Evolutionary conservation across 2,888 invertebrate species (phyloP).

Genomic region (Philhelius pedissequus): DNA sequence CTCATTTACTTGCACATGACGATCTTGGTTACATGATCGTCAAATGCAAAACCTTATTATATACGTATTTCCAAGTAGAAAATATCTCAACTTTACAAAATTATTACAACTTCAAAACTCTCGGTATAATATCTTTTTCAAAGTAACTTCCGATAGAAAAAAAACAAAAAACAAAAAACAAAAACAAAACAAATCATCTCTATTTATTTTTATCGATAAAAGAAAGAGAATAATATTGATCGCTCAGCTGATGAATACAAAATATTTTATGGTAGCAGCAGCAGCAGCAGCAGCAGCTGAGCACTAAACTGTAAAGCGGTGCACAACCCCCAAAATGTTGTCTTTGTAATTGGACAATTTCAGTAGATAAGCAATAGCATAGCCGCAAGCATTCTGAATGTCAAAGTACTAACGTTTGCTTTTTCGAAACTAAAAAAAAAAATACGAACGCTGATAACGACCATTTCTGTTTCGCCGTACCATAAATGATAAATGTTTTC

Average conservation of each 20-base stretch:
- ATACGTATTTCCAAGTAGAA: too few species aligned
- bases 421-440: conserved; percentile 31
- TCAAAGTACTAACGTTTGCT: conserved; percentile 38
- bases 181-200: neutral
- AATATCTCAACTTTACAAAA: neutral
- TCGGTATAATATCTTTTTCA: too few species aligned
- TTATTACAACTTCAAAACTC: too few species aligned
- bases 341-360: conserved; percentile 4
- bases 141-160: neutral
- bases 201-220: conserved; percentile 56
- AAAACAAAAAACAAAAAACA: neutral
- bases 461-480: neutral
- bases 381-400: conserved; percentile 54
- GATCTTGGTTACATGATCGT: too few species aligned
- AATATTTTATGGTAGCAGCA: conserved; percentile 5
- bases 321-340: conserved; percentile 15
- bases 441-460: conserved; percentile 61
- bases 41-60: too few species aligned
- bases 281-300: neutral
- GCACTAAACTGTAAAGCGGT: neutral
- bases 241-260: conserved; percentile 8
- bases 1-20: too few species aligned
- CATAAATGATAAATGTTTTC: conserved; percentile 70
- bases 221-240: conserved; percentile 13
- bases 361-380: conserved; percentile 64